Evolutionary conservation across 2,797 vertebrate species (phyloP), one percentile per base, ranked within the genome.

Genomic region (Aselliscus stoliczkanus): DNA sequence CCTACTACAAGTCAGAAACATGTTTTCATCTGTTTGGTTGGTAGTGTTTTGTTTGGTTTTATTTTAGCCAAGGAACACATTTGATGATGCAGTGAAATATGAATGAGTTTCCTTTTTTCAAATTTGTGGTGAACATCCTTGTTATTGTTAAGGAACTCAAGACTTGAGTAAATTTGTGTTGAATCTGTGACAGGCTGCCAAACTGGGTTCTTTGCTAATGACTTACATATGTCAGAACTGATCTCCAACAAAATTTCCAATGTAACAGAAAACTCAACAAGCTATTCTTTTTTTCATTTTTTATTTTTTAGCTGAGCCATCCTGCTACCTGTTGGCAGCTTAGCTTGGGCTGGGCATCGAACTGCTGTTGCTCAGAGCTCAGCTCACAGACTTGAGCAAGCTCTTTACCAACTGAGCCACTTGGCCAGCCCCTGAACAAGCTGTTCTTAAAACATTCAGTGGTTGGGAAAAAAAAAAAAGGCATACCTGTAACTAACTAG

Each of bases 1-100:
- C 60, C n/a, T 39, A 76, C 77, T 95, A 96, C 73, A 92, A 94
- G 93, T 54, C 93, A 97, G 85, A 94, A 94, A 96, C 93, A 92
- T 18, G 86, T 90, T 96, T 92, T 96, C 58, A 82, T 94, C 67
- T 92, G 79, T 85, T 75, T 12, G 80, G 67, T 75, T 12, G 80
- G 67, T 0, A 96, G 87, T 42, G 54, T 56, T 34, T 31, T 54
- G 25, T 37, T 77, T 90, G 60, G 91, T 67, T 52, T 7, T 67
- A 75, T 89, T 8, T 80, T 31, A 92, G 90, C 96, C 72, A 87
- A 92, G 62, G 73, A 96, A 96, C 93, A 91, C 31, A 87, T 52
- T 92, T 65, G 72, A 27, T 91, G 65, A 82, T 88, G 70, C 72
- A 80, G 60, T 94, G 76, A 58, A 76, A 70, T 42, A 75, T 1